phyloP scores from a whole-genome alignment of 2,888 invertebrate genomes.

The Dioctria linearis region DNA sequence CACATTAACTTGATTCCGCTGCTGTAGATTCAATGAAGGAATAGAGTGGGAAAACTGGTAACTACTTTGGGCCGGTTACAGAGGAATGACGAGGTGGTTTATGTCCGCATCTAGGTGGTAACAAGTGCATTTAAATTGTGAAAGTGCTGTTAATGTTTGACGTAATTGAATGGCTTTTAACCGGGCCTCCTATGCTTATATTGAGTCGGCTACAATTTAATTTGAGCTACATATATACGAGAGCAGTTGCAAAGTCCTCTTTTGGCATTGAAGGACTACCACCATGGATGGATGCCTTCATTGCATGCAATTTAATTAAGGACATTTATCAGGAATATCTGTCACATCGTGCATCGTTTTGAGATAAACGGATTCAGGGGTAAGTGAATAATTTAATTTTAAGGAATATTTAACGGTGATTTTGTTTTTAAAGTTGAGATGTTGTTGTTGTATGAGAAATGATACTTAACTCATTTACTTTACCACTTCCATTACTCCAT shows the following conservation, averaged over 20 bases:
- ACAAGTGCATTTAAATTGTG: conserved; percentile 45
- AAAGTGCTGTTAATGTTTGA: conserved; percentile 53
- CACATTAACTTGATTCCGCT: conserved; percentile 27
- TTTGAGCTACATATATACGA: conserved; percentile 33
- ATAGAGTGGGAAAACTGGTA: too few species aligned
- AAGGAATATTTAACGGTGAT: too few species aligned
- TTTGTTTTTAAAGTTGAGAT: too few species aligned
- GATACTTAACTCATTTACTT: too few species aligned
- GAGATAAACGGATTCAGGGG: too few species aligned
- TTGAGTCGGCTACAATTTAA: conserved; percentile 50
- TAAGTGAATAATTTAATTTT: too few species aligned
- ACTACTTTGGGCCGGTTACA: neutral
- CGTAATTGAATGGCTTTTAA: conserved; percentile 54
- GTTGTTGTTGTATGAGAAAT: too few species aligned
- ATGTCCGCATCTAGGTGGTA: conserved; percentile 24
- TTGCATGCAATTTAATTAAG: conserved; percentile 35
- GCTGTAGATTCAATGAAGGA: neutral
- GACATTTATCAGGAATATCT: neutral
- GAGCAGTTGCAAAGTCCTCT: conserved; percentile 36
- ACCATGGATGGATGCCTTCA: conserved; percentile 40
- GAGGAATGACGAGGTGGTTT: neutral
- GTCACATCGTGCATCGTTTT: too few species aligned
- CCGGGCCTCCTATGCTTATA: conserved; percentile 35
- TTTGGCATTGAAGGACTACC: conserved; percentile 24
- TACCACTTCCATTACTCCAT: too few species aligned